A percentile compares a stretch with the other conserved stretches of the same genome.
phyloP scores from a whole-genome alignment of 2,113 vertebrate species.

The Thalassarche chlororhynchos region DNA sequence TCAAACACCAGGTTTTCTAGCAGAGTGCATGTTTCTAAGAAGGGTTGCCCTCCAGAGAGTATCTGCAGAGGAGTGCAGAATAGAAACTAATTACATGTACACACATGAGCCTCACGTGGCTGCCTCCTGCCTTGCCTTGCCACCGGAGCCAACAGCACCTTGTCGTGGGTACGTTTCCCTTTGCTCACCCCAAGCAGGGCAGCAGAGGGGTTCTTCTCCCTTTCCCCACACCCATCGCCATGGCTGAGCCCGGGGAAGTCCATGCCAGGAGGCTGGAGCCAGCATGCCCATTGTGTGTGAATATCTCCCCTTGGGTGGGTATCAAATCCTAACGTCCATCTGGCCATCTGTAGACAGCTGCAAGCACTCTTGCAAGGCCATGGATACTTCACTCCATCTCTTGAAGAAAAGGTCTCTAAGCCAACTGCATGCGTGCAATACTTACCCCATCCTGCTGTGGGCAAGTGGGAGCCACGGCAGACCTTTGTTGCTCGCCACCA shows the following conservation, averaged over 20 bases:
- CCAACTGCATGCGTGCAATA: neutral
- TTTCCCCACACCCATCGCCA: accelerated
- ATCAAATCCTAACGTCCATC: neutral
- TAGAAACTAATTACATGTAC: neutral
- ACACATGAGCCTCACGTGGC: neutral
- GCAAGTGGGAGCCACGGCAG: neutral
- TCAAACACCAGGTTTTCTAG: neutral
- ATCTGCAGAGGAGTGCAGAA: neutral
- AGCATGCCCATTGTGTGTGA: accelerated
- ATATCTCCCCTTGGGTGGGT: neutral
- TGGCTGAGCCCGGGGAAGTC: accelerated
- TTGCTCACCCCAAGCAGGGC: neutral
- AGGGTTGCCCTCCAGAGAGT: neutral
- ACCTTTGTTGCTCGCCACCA: neutral
- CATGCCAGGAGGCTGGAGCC: neutral
- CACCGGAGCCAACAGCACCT: neutral
- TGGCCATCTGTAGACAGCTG: accelerated
- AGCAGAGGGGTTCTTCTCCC: neutral
- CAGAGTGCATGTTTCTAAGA: neutral
- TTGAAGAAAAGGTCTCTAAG: neutral
- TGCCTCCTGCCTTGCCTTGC: neutral
- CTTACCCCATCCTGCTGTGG: neutral
- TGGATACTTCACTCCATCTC: neutral
- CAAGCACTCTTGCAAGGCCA: neutral
- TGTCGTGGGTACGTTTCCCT: neutral